Base-by-base conservation (phyloP, 2,888 invertebrate species). In the Sericinus montela region DNA sequence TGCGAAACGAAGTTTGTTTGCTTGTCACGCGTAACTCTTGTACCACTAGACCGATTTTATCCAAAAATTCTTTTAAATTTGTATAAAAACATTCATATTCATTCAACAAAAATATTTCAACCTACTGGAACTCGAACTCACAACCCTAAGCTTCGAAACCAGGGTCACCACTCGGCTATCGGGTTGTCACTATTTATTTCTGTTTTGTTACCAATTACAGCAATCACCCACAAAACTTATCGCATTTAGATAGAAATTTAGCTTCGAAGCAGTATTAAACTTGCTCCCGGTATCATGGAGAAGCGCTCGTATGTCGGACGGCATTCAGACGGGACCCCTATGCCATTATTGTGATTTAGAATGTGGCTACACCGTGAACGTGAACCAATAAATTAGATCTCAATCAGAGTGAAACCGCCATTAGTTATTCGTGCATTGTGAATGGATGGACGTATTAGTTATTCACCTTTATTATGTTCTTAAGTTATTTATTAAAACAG, bases 311-410 rank as follows among this genome's bases (percentile, higher is more conserved):
- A 19, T 30, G 32, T 13, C 39, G 39, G 34, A 11, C 39, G 44
- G 29, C 37, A 32, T 38, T 44, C 39, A 38, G 37, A 48, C 48
- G 38, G 50, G 30, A 39, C 53, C 60, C 59, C 56, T 60, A 60
- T 58, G 60, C 60, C 59, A 60, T 63, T 63, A 63, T 60, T 58
- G 59, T 63, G 63, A 63, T 63, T 60, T 62, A 63, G 60, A 60
- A 60, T 55, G 58, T 54, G 55, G 58, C 54, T 52, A 53, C 57
- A 59, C 52, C 50, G 76, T 77, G 80, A 81, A 82, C 78, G 78
- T 67, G 75, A 72, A 72, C 77, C 80, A 75, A 76, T 86, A 86
- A 85, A 85, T 86, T 83, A 77, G 85, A 86, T 86, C 82, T 78
- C 84, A 85, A 86, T 86, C 85, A 83, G 78, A 59, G 61, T 71